Evolutionary conservation across 2,113 vertebrate genomes (phyloP), one percentile per base, ranked within the genome.

Genomic region (Setophaga kirtlandii): DNA sequence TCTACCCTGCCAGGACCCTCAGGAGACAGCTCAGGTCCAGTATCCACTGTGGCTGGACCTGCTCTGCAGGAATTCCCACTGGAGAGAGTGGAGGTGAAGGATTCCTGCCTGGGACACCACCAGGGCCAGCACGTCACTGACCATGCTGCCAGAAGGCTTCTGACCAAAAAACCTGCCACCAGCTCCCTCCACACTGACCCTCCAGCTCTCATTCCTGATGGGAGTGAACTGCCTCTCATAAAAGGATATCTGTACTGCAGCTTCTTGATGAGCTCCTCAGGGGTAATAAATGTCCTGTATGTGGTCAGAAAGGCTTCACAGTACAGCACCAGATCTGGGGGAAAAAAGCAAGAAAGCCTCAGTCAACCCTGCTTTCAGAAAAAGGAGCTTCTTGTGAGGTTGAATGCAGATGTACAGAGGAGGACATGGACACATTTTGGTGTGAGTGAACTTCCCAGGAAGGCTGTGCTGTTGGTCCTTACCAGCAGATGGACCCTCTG

Each of bases 211-310:
- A n/a, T 12, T 46, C 68, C 74, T 28, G 37, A 7, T 22, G 37
- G 25, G 24, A 73, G 4, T 22, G 23, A 90, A 31, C 25, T 47
- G 44, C 15, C 55, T 35, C n/a, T 59, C 10, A 24, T 16, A 49
- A 86, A 98, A 99, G 99, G 99, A 99, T 99, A 99, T 99, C 99
- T 98, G 98, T 99, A 99, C 96, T 99, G 99, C 91, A 99, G 98
- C 97, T 99, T 99, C 97, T 99, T 99, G 97, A 99, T 99, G 96
- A 99, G 99, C 93, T 99, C 99, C 96, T 99, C 99, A 0, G 99
- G 99, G 70, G 97, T 98, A 95, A 99, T 99, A 91, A 99, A 99
- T 11, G 99, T 99, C 95, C 99, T 98, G 97, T 99, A 99, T 2
- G 99, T 99, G 22, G 99, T 99, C 96, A 99, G 97, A 93, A 99